Evolutionary conservation across 2,113 vertebrate genomes (phyloP).

Genomic region (Capreolus pygargus): DNA sequence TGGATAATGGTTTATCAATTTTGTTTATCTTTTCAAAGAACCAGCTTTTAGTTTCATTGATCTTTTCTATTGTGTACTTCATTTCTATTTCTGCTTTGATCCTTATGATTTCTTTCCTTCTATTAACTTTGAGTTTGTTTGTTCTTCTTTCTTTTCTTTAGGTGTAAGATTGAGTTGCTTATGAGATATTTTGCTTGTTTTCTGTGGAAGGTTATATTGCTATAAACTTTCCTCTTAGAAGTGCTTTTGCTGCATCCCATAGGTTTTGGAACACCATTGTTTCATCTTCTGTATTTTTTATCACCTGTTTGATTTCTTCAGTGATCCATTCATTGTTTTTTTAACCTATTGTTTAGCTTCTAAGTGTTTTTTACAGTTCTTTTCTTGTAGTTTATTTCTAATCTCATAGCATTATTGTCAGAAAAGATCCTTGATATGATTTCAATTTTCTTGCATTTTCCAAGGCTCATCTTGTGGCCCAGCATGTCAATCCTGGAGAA

Average conservation of each 20-base stretch:
- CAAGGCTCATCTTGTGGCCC: not conserved
- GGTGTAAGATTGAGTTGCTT: not conserved
- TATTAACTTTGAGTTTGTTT: not conserved
- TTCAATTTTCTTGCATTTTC: not conserved
- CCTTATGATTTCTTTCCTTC: not conserved
- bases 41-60: not conserved
- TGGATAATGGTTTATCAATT: not conserved
- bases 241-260: not conserved
- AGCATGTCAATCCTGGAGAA: not conserved
- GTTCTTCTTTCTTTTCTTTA: not conserved
- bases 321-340: not conserved
- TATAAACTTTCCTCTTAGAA: not conserved
- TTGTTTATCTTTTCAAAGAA: not conserved
- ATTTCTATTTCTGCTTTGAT: not conserved
- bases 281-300: not conserved
- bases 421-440: not conserved
- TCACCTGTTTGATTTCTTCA: not conserved
- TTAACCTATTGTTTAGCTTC: not conserved
- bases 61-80: not conserved
- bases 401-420: not conserved
- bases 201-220: not conserved
- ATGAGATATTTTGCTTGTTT: not conserved
- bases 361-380: not conserved
- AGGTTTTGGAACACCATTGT: not conserved
- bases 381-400: not conserved